Percentiles rank a stretch among this genome's conserved stretches.
Evolutionary conservation across 1,140 invertebrate species (phyloP).

Genomic region (Drosophila nebulosa): DNA sequence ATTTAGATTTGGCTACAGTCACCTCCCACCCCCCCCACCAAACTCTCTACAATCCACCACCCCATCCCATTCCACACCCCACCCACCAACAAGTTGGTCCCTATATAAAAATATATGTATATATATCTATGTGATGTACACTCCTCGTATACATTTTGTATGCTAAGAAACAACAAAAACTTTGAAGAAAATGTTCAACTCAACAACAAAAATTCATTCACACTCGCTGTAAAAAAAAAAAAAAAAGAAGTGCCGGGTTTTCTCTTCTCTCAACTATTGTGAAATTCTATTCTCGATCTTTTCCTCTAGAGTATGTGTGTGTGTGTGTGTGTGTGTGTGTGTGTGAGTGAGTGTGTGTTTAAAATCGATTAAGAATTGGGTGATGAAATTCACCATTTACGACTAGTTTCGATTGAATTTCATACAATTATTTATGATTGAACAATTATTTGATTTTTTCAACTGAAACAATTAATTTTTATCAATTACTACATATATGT

Average conservation of each 20-base stretch:
- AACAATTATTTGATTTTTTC: background rate
- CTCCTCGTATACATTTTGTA: background rate
- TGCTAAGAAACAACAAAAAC: conserved; percentile 18
- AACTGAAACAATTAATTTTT: background rate
- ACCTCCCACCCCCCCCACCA: background rate
- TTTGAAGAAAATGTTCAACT: conserved; percentile 1
- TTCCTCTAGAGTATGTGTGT: conserved; percentile 1
- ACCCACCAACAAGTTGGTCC: conserved; percentile 24
- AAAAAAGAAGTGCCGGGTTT: conserved; percentile 33
- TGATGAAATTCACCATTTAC: background rate
- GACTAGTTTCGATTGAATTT: background rate
- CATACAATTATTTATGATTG: background rate
- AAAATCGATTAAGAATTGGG: background rate
- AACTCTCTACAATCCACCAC: too few species aligned
- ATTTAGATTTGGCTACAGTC: conserved; percentile 60
- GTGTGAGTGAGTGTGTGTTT: background rate
- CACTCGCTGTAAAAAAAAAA: conserved; percentile 59
- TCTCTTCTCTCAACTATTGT: conserved; percentile 27
- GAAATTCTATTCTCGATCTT: conserved; percentile 51
- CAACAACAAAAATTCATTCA: conserved; percentile 57
- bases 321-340: background rate
- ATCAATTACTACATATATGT: too few species aligned
- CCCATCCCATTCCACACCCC: conserved; percentile 4
- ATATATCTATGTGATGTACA: conserved; percentile 20
- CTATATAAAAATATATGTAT: conserved; percentile 32